A percentile compares a stretch with the other conserved stretches of the same genome.
Conservation (phyloP, 2,797 vertebrate genomes). For the Knipowitschia caucasica region DNA sequence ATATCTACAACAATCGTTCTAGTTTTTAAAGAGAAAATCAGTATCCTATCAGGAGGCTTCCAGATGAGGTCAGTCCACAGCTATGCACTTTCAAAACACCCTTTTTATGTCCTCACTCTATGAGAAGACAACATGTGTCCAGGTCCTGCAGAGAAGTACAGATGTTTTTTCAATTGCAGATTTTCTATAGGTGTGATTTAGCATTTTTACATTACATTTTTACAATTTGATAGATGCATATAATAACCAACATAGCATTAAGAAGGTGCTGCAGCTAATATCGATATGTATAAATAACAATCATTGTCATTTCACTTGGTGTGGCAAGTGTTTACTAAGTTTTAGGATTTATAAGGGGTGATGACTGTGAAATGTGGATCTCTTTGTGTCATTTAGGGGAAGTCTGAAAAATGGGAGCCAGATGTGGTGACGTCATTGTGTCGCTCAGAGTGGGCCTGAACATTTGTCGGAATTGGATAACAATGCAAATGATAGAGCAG, state of each 20-base stretch:
- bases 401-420: constrained; percentile 58
- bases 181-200: too few species aligned
- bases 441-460: constrained; percentile 38
- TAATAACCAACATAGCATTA: neutral
- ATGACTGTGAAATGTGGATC: constrained; percentile 20
- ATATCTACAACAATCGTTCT: neutral
- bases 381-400: constrained; percentile 42
- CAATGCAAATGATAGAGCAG: constrained; percentile 31
- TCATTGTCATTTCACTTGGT: too few species aligned
- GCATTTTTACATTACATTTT: too few species aligned
- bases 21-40: constrained; percentile 16
- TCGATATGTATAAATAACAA: too few species aligned
- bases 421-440: constrained; percentile 70
- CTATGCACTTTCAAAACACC: constrained; percentile 57
- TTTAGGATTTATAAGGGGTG: neutral
- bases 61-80: constrained; percentile 67
- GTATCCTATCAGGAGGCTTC: constrained; percentile 41
- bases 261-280: neutral
- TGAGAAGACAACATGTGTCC: constrained; percentile 20
- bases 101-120: constrained; percentile 33
- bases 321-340: too few species aligned
- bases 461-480: constrained; percentile 48
- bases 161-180: neutral
- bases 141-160: neutral
- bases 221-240: neutral